Base-by-base conservation (phyloP, 2,113 vertebrate genomes). In the Edolisoma coerulescens region DNA sequence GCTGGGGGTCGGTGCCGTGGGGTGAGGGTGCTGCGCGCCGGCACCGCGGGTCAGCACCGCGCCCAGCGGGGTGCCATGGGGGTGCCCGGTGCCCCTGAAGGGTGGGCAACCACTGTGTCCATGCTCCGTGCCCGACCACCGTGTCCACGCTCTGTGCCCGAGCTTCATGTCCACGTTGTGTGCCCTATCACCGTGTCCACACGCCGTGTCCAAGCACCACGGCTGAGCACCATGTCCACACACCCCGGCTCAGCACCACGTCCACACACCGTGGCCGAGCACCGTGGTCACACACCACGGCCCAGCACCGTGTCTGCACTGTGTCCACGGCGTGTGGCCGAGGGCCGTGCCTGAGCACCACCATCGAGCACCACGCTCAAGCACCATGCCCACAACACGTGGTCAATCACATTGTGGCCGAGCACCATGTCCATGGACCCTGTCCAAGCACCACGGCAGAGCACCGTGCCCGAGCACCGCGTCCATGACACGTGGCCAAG, bases 141-240 rank as follows among this genome's bases (percentile, higher is more conserved):
- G 1, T 16, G 37, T 8, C n/a, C 32, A 6, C 5, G 15, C n/a
- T 41, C 50, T 4, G 3, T 14, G 35, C 1, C 26, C 13, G 5
- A 4, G 7, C 2, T n/a, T n/a, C n/a, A n/a, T n/a, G n/a, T n/a
- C n/a, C n/a, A n/a, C n/a, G n/a, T n/a, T n/a, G n/a, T n/a, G n/a
- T n/a, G n/a, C n/a, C n/a, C n/a, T n/a, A n/a, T n/a, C 35, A 42
- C 12, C 2, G 0, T 18, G 61, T 6, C 61, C 19, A 3, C 8
- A n/a, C 11, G 8, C 16, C 0, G 0, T 17, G 32, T 1, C 20
- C 33, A 21, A 6, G 27, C 68, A 24, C 37, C 35, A 3, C 0
- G 4, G 6, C 42, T 10, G 4, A 16, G 2, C 45, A 30, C 16
- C 16, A 8, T 5, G 23, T 4, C n/a, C 8, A 6, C 24, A 27